Evolutionary conservation across 1,140 invertebrate species (phyloP).

Genomic region (Tyrophagus putrescentiae): DNA sequence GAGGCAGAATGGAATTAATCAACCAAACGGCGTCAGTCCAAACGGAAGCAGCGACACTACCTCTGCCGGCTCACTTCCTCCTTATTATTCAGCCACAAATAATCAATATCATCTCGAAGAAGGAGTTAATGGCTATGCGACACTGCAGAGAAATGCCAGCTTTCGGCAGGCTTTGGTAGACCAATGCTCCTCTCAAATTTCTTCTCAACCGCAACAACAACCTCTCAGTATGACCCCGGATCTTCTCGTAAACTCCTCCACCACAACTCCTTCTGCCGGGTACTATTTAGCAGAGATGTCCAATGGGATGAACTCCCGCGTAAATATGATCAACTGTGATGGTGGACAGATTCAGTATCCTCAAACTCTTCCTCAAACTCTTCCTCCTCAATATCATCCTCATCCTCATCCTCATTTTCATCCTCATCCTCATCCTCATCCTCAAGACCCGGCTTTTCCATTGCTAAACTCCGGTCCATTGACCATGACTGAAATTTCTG

Average conservation of each 20-base stretch:
- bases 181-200: too few species aligned
- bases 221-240: neutral
- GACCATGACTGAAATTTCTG: neutral
- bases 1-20: neutral
- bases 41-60: neutral
- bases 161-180: too few species aligned
- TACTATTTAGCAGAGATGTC: neutral
- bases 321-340: constrained; percentile 11
- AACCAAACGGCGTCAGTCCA: neutral
- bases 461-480: constrained; percentile 6
- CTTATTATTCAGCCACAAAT: neutral
- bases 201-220: neutral
- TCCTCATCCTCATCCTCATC: neutral
- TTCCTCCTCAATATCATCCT: neutral
- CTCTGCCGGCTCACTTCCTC: neutral
- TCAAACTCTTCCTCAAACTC: too few species aligned
- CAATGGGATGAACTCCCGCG: neutral
- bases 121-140: too few species aligned
- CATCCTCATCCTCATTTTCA: neutral
- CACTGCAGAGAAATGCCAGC: too few species aligned
- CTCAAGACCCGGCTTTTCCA: neutral
- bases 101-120: too few species aligned
- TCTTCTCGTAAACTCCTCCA: neutral
- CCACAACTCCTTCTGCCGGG: too few species aligned
- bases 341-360: too few species aligned